A percentile compares a stretch with the other conserved stretches of the same genome.
phyloP scores from a whole-genome alignment of 37 sponge, comb jelly and placozoan genomes.

The Diacarnus erythraeanus region DNA sequence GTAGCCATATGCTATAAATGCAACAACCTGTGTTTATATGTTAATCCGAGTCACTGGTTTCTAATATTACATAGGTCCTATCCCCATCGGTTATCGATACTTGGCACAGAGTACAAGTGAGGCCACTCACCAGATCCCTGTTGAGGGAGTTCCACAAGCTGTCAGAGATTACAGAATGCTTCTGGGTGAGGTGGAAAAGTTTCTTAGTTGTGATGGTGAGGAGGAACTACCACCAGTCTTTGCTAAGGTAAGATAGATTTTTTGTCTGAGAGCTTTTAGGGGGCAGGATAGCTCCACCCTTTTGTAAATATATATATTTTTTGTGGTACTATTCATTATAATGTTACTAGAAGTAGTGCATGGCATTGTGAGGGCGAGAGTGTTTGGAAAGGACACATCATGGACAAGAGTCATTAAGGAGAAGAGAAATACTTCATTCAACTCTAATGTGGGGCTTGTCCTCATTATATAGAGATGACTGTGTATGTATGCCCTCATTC shows the following conservation, averaged over 20 bases:
- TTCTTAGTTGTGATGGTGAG: conserved; percentile 9
- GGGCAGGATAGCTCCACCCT: too few relatives aligned
- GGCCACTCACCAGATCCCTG: conserved; percentile 73
- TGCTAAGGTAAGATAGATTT: conserved; percentile 41
- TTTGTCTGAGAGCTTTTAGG: too few relatives aligned
- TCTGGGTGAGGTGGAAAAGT: conserved; percentile 59
- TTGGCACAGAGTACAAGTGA: conserved; percentile 57
- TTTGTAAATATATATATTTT: too few relatives aligned
- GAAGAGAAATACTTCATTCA: too few relatives aligned
- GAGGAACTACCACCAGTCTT: conserved; percentile 52
- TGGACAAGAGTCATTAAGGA: too few relatives aligned
- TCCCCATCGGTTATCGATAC: conserved; percentile 78
- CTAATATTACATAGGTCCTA: conserved; percentile 26
- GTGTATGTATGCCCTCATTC: too few relatives aligned
- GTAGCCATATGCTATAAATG: too few relatives aligned
- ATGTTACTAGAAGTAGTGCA: neutral
- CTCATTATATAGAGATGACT: too few relatives aligned
- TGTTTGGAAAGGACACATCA: too few relatives aligned
- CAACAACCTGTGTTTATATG: neutral
- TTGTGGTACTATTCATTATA: too few relatives aligned
- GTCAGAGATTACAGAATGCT: conserved; percentile 56
- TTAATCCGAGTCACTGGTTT: neutral
- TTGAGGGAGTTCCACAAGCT: conserved; percentile 50
- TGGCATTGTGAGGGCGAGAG: neutral
- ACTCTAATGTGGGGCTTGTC: too few relatives aligned